phyloP scores from a whole-genome alignment of 2,888 invertebrate species.

The Microplitis manilae region DNA sequence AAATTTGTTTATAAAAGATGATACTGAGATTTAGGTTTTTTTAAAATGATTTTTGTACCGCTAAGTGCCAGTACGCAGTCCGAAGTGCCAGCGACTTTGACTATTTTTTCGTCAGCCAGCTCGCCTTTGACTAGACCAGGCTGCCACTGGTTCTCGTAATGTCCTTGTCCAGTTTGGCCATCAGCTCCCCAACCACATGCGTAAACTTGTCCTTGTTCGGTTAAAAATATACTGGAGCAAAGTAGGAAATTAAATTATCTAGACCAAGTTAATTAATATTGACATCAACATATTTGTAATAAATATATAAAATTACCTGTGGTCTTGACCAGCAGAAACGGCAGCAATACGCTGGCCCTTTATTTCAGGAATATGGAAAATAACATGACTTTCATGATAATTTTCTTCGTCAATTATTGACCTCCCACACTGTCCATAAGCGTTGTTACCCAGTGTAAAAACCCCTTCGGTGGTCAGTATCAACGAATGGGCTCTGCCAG shows the following conservation, averaged over 20 bases:
- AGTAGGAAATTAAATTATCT: not conserved
- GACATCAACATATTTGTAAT: slow-evolving; percentile 7
- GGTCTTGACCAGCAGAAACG: slow-evolving; percentile 93
- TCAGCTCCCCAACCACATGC: slow-evolving; percentile 96
- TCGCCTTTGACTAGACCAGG: slow-evolving; percentile 84
- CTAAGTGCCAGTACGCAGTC: slow-evolving; percentile 93
- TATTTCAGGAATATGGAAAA: slow-evolving; percentile 79
- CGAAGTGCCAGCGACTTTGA: slow-evolving; percentile 84
- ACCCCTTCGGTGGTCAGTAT: slow-evolving; percentile 86
- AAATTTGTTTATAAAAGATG: slow-evolving; percentile 7
- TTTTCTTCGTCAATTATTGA: slow-evolving; percentile 83
- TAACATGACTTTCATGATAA: slow-evolving; percentile 78
- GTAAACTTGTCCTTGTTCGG: slow-evolving; percentile 85
- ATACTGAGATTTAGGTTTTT: not conserved
- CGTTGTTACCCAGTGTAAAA: slow-evolving; percentile 91
- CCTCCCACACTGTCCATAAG: slow-evolving; percentile 94
- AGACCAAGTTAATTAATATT: too few relatives aligned
- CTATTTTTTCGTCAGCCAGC: slow-evolving; percentile 84
- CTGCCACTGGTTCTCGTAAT: slow-evolving; percentile 76
- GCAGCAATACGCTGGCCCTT: slow-evolving; percentile 77
- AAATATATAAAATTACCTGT: slow-evolving; percentile 75
- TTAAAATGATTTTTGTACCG: slow-evolving; percentile 72
- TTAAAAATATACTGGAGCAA: slow-evolving; percentile 80
- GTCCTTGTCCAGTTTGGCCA: slow-evolving; percentile 91
- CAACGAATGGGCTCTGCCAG: slow-evolving; percentile 90